A percentile compares a stretch with the other conserved stretches of the same genome.
These are phyloP conservation scores for Falco concolor DNA, from an alignment of 2,797 vertebrate species.

Conservation along the genomic window DNA sequence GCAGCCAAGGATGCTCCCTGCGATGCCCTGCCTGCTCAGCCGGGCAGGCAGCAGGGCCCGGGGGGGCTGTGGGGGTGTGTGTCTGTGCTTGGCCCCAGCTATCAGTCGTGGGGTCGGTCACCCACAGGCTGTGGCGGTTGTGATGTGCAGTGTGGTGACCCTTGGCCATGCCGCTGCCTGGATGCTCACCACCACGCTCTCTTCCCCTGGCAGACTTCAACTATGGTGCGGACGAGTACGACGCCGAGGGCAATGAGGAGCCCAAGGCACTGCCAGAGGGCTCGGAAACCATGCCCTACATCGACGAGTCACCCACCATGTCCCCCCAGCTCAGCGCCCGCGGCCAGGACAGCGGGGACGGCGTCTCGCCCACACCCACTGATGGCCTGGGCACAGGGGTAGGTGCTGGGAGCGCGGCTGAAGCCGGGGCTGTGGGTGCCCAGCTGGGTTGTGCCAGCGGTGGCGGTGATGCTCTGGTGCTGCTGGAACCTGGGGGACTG, in stretches of 20 bases:
- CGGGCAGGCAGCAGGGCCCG: not conserved
- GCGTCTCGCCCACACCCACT: constrained; percentile 81
- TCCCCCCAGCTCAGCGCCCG: constrained; percentile 91
- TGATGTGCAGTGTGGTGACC: not conserved
- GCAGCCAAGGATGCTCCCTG: not conserved
- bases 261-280: constrained; percentile 88
- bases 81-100: not conserved
- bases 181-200: constrained; percentile 68
- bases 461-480: not conserved
- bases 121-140: not conserved
- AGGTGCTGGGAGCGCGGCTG: constrained; percentile 39
- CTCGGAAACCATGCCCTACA: constrained; percentile 96
- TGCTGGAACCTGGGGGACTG: not conserved
- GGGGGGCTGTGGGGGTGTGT: not conserved
- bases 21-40: not conserved
- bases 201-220: constrained; percentile 87
- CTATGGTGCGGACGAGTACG: constrained; percentile 94
- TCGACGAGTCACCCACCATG: constrained; percentile 97
- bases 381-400: constrained; percentile 85
- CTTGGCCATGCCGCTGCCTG: not conserved
- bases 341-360: constrained; percentile 80
- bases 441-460: not conserved
- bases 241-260: constrained; percentile 90
- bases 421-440: not conserved
- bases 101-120: accelerated